Percentiles rank a stretch among this genome's conserved stretches.
Conservation (phyloP, 2,113 vertebrate genomes). For the Azemiops feae region DNA sequence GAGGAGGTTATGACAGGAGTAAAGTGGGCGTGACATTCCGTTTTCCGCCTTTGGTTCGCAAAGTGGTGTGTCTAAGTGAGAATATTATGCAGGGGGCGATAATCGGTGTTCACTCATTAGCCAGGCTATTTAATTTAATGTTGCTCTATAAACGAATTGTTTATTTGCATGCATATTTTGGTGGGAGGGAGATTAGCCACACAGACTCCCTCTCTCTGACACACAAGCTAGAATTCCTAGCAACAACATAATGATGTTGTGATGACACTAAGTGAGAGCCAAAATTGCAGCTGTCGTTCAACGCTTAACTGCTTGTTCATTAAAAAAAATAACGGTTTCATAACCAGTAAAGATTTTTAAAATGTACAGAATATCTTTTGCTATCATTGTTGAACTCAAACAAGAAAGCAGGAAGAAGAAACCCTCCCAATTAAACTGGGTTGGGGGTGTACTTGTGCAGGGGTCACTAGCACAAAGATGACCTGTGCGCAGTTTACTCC, state of each 20-base stretch:
- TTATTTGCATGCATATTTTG: conserved; percentile 69
- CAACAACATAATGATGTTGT: conserved; percentile 61
- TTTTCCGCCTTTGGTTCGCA: conserved; percentile 54
- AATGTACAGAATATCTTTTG: neutral
- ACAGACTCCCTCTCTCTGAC: neutral
- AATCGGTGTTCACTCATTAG: conserved; percentile 65
- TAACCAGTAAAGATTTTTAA: conserved; percentile 7
- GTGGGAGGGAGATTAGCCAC: conserved; percentile 50
- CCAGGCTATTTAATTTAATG: conserved; percentile 69
- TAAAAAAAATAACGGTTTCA: conserved; percentile 37
- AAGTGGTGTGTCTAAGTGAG: conserved; percentile 57
- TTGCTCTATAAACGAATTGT: conserved; percentile 67
- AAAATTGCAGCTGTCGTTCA: conserved; percentile 35
- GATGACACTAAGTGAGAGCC: conserved; percentile 45
- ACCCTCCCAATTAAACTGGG: neutral
- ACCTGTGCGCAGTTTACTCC: neutral
- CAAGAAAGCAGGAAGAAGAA: too few species aligned
- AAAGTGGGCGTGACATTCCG: conserved; percentile 49
- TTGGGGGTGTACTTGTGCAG: neutral
- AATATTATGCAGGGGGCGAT: conserved; percentile 55
- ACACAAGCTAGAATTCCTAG: conserved; percentile 54
- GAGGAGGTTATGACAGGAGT: neutral
- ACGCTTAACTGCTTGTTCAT: conserved; percentile 34
- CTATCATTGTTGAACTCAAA: neutral
- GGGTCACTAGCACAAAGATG: neutral